Percentiles rank a stretch among this genome's conserved stretches.
Conservation (phyloP, 1,140 invertebrate species). For the Musca domestica region DNA sequence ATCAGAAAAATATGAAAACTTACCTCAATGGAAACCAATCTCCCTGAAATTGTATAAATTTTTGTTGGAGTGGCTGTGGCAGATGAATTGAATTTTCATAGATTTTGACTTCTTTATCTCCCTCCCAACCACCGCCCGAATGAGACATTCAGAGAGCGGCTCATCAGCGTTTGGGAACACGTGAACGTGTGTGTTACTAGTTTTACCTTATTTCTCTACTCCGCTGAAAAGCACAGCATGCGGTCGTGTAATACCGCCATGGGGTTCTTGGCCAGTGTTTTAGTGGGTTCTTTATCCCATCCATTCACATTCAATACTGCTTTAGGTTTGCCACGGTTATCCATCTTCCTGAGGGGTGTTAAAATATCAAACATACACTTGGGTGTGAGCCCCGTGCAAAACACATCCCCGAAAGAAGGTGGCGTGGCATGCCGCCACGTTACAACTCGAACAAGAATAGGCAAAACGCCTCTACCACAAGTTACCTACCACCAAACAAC, state of each 20-base stretch:
- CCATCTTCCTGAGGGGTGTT: too few species aligned
- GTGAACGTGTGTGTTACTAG: not conserved
- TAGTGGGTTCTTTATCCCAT: too few species aligned
- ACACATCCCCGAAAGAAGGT: not conserved
- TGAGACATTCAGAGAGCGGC: too few species aligned
- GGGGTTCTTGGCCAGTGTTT: not conserved
- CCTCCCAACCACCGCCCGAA: not conserved
- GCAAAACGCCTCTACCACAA: too few species aligned
- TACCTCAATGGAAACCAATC: too few species aligned
- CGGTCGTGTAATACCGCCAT: constrained; percentile 2
- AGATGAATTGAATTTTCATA: not conserved
- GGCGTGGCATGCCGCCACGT: not conserved
- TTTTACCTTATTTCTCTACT: not conserved
- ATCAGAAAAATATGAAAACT: too few species aligned
- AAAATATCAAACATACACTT: not conserved
- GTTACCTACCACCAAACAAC: too few species aligned
- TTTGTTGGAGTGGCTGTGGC: too few species aligned
- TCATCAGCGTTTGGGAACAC: constrained; percentile 1
- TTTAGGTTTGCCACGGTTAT: too few species aligned
- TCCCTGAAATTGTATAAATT: not conserved
- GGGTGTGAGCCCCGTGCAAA: constrained; percentile 16
- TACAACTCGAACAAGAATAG: not conserved
- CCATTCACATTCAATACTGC: too few species aligned
- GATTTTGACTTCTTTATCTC: constrained; percentile 10
- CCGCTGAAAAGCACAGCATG: constrained; percentile 16